Base-by-base conservation (phyloP, 2,113 vertebrate genomes). In the Zapornia atra region DNA sequence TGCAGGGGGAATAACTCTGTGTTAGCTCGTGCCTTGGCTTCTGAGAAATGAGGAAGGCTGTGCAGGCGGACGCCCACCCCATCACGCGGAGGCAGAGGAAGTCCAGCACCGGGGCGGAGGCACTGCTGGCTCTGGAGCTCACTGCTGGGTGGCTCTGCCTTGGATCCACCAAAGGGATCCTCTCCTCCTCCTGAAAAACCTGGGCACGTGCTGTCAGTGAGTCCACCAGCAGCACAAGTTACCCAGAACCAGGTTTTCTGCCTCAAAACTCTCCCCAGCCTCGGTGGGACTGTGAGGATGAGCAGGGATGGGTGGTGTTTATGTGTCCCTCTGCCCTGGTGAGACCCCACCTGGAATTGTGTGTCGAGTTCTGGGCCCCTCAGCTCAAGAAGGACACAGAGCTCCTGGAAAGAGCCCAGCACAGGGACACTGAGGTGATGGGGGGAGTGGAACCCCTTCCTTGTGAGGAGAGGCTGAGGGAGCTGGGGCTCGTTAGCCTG, bases 41-140 rank as follows among this genome's bases (percentile, higher is more conserved):
- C 93, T 77, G 87, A 88, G 96, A 96, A 97, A 71, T 72, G 87
- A 95, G 90, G 94, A 92, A 94, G 94, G 91, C 76, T 18, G 28
- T 15, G 65, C 22, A 21, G 77, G 73, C n/a, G 15, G 59, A 16
- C 61, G 1, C 86, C 81, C 94, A 31, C 63, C 71, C 73, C 15
- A 3, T 96, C 93, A 96, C 18, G 82, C 0, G 85, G 46, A 77
- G 79, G 38, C 82, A 54, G 90, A 94, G 95, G 95, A 96, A 96
- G 94, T 95, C 66, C 1, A 1, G 50, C 0, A 0, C 69, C 0
- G 1, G 22, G 44, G 60, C 12, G 34, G n/a, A 44, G 69, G 6
- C 7, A 2, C 73, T 34, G 53, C 56, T 1, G 7, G 26, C 50
- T 70, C 77, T 53, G 0, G 5, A 5, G 1, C 46, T 63, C 4